Evolutionary conservation across 2,888 invertebrate genomes (phyloP), one percentile per base, ranked within the genome.

Genomic region (Ypsolopha sequella): DNA sequence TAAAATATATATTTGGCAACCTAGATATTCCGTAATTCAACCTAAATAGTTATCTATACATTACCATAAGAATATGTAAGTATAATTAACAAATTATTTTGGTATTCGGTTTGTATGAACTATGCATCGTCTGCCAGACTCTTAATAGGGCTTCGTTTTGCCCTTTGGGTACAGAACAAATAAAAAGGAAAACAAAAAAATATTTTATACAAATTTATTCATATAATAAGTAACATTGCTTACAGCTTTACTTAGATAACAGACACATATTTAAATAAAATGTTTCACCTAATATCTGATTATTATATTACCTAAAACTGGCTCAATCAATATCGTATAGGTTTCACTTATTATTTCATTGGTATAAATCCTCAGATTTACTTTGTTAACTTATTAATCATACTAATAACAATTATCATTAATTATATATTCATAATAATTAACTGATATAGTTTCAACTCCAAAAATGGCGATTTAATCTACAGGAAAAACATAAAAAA

Each of bases 131-230:
- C n/a, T n/a, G n/a, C n/a, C n/a, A n/a, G n/a, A n/a, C n/a, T n/a
- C n/a, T n/a, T n/a, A n/a, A n/a, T n/a, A n/a, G n/a, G n/a, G n/a
- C n/a, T n/a, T n/a, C n/a, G n/a, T n/a, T n/a, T n/a, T n/a, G n/a
- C n/a, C n/a, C n/a, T n/a, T 9, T 39, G 11, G 39, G 39, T 10
- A 39, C 11, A 39, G 24, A 39, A 10, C 39, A 1, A 6, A 39
- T 39, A 10, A 39, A 39, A 11, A 39, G 39, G 9, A 44, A 53
- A 53, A 60, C 54, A 54, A 57, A 49, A 52, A 1, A 43, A 11
- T 43, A 34, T 39, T 67, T 68, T 61, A 63, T 71, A 66, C 60
- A 75, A 72, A 76, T 77, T 77, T 76, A 76, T 74, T 68, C 63
- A 50, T 41, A 35, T 63, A 65, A 67, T 70, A 66, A 68, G 63